Evolutionary conservation across 2,113 vertebrate species (phyloP).

Genomic region (Neolamprologus tretocephalus): DNA sequence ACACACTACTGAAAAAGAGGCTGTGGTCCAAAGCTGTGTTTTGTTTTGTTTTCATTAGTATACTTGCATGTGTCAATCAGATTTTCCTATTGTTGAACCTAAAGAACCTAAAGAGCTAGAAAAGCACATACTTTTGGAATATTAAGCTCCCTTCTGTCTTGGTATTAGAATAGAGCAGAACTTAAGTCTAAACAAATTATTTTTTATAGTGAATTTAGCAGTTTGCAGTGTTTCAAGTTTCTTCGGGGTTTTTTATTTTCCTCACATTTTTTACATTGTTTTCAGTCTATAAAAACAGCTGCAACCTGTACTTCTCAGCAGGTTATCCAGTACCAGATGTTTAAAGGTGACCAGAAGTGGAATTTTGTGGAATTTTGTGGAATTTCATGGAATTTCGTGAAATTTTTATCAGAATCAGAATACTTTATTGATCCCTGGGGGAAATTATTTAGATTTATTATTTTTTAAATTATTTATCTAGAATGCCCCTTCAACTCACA

Average conservation of each 20-base stretch:
- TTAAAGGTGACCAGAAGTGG: not conserved
- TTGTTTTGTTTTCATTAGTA: not conserved
- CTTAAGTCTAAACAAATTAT: fast-evolving
- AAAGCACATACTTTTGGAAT: not conserved
- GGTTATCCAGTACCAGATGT: not conserved
- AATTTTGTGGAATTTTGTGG: fast-evolving
- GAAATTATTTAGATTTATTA: too few species aligned
- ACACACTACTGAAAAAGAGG: not conserved
- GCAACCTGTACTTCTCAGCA: not conserved
- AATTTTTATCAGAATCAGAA: not conserved
- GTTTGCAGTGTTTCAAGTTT: not conserved
- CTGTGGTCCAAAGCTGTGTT: not conserved
- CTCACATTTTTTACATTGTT: not conserved
- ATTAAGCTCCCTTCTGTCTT: fast-evolving
- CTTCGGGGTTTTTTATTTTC: fast-evolving
- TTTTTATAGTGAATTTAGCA: not conserved
- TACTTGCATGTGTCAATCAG: not conserved
- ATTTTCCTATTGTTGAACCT: not conserved
- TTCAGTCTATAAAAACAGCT: not conserved
- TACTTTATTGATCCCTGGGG: too few species aligned
- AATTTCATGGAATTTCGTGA: fast-evolving
- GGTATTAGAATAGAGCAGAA: not conserved
- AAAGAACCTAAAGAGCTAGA: fast-evolving
- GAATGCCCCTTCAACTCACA: not conserved
- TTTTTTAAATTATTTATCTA: not conserved